Evolutionary conservation across 2,797 vertebrate genomes (phyloP).

Genomic region (Tokudaia muenninki): DNA sequence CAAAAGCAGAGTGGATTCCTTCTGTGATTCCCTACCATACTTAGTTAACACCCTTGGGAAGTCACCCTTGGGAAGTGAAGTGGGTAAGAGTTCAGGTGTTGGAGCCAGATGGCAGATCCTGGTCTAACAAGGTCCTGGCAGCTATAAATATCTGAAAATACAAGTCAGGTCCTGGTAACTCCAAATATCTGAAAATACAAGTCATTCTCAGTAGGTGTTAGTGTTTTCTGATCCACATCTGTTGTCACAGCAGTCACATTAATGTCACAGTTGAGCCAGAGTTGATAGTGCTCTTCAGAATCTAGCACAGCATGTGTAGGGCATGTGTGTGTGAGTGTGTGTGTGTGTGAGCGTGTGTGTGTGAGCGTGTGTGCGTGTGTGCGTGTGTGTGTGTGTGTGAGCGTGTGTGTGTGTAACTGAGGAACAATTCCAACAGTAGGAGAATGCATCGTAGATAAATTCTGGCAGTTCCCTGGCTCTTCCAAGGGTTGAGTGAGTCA

Average conservation of each 20-base stretch:
- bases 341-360: too few species aligned
- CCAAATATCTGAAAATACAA: neutral
- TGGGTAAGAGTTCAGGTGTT: neutral
- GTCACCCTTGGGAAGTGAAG: neutral
- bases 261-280: neutral
- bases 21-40: neutral
- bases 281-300: neutral
- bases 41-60: neutral
- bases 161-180: neutral
- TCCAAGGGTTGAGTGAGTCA: neutral
- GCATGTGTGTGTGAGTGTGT: neutral
- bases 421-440: neutral
- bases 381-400: neutral
- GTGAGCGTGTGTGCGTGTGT: too few species aligned
- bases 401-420: neutral
- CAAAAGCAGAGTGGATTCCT: neutral
- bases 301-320: neutral
- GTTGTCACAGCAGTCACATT: neutral
- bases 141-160: constrained; percentile 21
- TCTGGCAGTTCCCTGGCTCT: neutral
- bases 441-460: neutral
- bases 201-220: neutral
- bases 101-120: neutral
- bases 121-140: neutral
- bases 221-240: neutral